These are phyloP conservation scores for Lysiphlebus fabarum DNA, from an alignment of 1,140 invertebrate species.

Conservation along the genomic window DNA sequence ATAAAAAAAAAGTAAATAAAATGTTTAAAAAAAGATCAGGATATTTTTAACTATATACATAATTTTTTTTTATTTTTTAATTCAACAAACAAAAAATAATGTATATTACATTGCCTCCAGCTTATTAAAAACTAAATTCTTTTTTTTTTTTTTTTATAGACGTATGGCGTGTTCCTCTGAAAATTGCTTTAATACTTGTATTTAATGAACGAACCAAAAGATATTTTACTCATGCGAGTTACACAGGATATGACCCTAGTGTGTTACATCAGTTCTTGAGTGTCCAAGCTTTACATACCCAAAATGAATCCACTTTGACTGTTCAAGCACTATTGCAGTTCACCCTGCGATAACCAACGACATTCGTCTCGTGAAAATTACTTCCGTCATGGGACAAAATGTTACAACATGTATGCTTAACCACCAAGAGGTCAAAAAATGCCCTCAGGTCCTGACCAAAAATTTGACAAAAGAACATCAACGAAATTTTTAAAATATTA, in stretches of 20 bases:
- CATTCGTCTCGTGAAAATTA: constrained; percentile 55
- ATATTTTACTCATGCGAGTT: constrained; percentile 25
- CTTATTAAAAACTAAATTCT: background rate
- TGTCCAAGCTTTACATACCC: constrained; percentile 41
- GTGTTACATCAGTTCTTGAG: constrained; percentile 24
- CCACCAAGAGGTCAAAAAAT: no score
- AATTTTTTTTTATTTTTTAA: no score
- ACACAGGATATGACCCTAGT: constrained; percentile 53
- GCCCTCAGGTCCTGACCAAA: no score
- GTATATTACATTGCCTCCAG: no score
- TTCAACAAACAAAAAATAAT: no score
- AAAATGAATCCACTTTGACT: constrained; percentile 54
- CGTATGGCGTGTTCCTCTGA: constrained; percentile 31
- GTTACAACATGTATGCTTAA: no score
- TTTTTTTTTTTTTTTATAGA: background rate
- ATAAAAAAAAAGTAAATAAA: no score
- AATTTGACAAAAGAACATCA: no score
- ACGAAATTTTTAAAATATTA: no score
- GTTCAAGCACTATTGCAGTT: constrained; percentile 52
- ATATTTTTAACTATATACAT: no score
- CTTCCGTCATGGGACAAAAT: constrained; percentile 39
- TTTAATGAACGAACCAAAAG: constrained; percentile 34
- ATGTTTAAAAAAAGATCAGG: no score
- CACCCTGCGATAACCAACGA: constrained; percentile 29
- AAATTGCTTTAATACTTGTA: constrained; percentile 34